Evolutionary conservation across 2,113 vertebrate genomes (phyloP).

Genomic region (Aldabrachelys gigantea): DNA sequence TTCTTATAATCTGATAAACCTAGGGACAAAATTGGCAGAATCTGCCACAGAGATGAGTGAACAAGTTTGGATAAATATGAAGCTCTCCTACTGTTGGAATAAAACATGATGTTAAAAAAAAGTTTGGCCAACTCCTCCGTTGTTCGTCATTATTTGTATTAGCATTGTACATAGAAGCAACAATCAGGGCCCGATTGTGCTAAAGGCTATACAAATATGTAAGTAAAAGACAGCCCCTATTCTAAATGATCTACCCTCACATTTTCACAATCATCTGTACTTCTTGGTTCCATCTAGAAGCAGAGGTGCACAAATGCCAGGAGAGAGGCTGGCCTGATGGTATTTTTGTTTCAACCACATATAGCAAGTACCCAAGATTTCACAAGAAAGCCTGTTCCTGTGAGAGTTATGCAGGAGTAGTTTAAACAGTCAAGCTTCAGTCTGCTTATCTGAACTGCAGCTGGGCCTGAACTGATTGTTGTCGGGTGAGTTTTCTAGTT

Average conservation of each 20-base stretch:
- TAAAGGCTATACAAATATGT: not conserved
- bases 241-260: too few relatives aligned
- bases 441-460: not conserved
- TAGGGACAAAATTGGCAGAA: not conserved
- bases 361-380: not conserved
- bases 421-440: not conserved
- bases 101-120: fast-evolving
- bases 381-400: not conserved
- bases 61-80: not conserved
- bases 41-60: fast-evolving
- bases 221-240: fast-evolving
- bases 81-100: not conserved
- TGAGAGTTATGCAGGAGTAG: not conserved
- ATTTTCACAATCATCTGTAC: not conserved
- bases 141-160: not conserved
- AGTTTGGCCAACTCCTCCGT: fast-evolving
- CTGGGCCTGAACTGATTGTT: not conserved
- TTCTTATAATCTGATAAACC: not conserved
- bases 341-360: not conserved
- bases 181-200: fast-evolving
- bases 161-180: not conserved
- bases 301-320: not conserved
- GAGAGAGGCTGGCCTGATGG: not conserved
- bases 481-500: not conserved
- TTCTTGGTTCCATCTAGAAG: not conserved